Base-by-base conservation (phyloP, 1,140 invertebrate species). In the Popillia japonica region DNA sequence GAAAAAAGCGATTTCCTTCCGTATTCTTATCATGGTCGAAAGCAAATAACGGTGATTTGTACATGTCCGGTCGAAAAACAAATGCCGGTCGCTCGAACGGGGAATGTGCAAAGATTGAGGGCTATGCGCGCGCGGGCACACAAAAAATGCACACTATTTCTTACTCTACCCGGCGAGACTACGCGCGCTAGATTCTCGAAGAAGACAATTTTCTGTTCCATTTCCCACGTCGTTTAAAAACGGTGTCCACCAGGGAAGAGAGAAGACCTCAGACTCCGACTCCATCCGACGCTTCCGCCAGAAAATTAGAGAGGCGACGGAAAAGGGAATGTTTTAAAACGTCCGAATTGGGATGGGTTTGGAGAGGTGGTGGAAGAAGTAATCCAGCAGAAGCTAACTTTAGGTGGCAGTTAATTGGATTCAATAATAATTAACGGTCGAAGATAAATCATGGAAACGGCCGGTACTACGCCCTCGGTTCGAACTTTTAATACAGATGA, bases 31-130 rank as follows among this genome's bases (percentile, higher is more conserved):
- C 85, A 84, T 84, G 85, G 81, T 82, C 83, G 80, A 83, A 83
- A 83, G 83, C 78, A 85, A 85, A 86, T 86, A 84, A 84, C 84
- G 61, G 72, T 83, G 83, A 86, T 86, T 86, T 86, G 85, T 86
- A 82, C 81, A 82, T 82, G 85, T 86, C 85, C 83, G 79, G 80
- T 80, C 64, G 79, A 77, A 81, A 84, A 83, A 85, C 82, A 83
- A 85, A 85, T 83, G 82, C 81, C 78, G 78, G 77, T 72, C 72
- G 64, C 72, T 42, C 75, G 68, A 81, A 80, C 79, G 79, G 81
- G 81, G 83, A 83, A 85, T 84, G 84, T 81, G 83, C 79, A 84
- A 85, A 85, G 83, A 85, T 84, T 85, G 81, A 83, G 83, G 81
- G 81, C 80, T 17, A 17, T 55, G 80, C 80, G 79, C 68, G 72